phyloP scores from a whole-genome alignment of 2,797 vertebrate genomes.

The Rhynchonycteris naso region DNA sequence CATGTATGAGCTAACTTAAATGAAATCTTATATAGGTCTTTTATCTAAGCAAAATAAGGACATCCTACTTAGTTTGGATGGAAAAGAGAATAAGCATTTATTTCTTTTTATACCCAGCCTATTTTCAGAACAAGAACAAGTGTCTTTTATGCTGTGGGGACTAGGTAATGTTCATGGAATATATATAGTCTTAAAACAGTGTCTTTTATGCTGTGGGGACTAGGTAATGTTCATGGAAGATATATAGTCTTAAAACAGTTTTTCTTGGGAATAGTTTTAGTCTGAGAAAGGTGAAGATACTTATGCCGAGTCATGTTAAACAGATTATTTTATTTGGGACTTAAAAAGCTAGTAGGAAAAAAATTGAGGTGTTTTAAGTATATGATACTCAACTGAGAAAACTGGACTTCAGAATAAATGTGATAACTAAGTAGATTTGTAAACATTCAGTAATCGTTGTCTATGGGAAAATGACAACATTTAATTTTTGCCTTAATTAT shows the following conservation, averaged over 20 bases:
- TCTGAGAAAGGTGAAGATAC: neutral
- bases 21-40: constrained; percentile 32
- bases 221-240: neutral
- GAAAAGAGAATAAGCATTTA: neutral
- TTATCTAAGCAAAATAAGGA: constrained; percentile 32
- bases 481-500: constrained; percentile 53
- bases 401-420: constrained; percentile 35
- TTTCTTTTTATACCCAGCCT: neutral
- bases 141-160: constrained; percentile 32
- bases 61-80: constrained; percentile 4
- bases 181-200: neutral
- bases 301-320: neutral
- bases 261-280: constrained; percentile 6
- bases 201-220: constrained; percentile 14
- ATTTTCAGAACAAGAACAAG: constrained; percentile 41
- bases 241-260: neutral
- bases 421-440: neutral
- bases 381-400: neutral
- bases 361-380: neutral
- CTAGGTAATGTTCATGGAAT: neutral
- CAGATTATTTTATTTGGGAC: neutral
- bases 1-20: constrained; percentile 36
- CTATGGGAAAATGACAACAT: constrained; percentile 37
- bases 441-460: constrained; percentile 18
- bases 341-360: constrained; percentile 1